Evolutionary conservation across 30 jellyfish, hydroid and myxozoan species (phyloP).

Genomic region (Nemopilema nomurai): DNA sequence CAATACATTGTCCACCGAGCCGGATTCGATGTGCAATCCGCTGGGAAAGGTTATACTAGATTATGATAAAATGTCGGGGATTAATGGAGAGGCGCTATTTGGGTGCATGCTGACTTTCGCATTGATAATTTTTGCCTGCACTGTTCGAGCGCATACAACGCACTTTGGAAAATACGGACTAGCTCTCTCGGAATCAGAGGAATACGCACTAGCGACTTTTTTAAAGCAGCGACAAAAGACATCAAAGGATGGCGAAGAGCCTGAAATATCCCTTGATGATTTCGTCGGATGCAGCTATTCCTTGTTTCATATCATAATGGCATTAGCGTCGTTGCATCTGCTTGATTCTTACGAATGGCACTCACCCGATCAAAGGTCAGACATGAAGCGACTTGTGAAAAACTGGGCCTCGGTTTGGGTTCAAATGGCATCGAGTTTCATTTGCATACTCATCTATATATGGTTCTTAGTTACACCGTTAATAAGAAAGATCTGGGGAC

Average conservation of each 20-base stretch:
- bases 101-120: slow-evolving; percentile 92
- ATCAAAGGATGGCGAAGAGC: slow-evolving; percentile 38
- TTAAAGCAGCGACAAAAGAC: slow-evolving; percentile 52
- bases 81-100: slow-evolving; percentile 88
- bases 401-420: slow-evolving; percentile 99
- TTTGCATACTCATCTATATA: slow-evolving; percentile 72
- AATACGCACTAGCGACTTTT: slow-evolving; percentile 70
- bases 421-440: slow-evolving; percentile 99
- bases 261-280: slow-evolving; percentile 67
- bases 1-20: slow-evolving; percentile 97
- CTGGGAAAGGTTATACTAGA: slow-evolving; percentile 93
- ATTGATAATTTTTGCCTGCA: slow-evolving; percentile 83
- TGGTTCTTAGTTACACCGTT: slow-evolving; percentile 96
- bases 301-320: slow-evolving; percentile 84
- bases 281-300: slow-evolving; percentile 95
- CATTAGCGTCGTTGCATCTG: slow-evolving; percentile 76
- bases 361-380: slow-evolving; percentile 92
- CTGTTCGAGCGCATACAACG: slow-evolving; percentile 96
- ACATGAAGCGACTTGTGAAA: slow-evolving; percentile 82
- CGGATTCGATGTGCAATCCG: slow-evolving; percentile 94
- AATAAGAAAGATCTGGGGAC: slow-evolving; percentile 89
- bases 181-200: slow-evolving; percentile 97
- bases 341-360: slow-evolving; percentile 97
- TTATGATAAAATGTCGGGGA: slow-evolving; percentile 90
- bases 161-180: slow-evolving; percentile 96